phyloP scores from a whole-genome alignment of 1,140 invertebrate genomes.

The Bombus soroeensis region DNA sequence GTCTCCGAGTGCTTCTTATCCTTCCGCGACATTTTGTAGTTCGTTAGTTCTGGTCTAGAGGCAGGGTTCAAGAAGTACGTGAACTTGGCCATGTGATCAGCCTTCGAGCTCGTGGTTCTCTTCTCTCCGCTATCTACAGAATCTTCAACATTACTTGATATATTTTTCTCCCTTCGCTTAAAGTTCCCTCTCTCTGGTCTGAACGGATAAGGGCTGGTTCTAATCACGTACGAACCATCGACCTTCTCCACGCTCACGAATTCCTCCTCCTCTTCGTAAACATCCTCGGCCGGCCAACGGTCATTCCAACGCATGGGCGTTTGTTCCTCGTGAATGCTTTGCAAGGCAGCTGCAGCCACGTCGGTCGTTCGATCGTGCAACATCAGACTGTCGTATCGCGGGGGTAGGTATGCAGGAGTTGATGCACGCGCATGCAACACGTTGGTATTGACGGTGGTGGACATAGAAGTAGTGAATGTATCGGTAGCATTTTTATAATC shows the following conservation, averaged over 20 bases:
- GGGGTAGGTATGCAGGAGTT: slow-evolving; percentile 28
- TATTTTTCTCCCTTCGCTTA: not conserved
- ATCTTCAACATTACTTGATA: not conserved
- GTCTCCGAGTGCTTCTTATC: slow-evolving; percentile 80
- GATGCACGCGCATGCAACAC: slow-evolving; percentile 56
- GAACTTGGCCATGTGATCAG: slow-evolving; percentile 69
- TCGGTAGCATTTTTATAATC: not conserved
- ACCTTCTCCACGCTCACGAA: slow-evolving; percentile 76
- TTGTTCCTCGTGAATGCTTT: not conserved
- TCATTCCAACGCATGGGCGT: not conserved
- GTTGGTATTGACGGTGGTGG: slow-evolving; percentile 1
- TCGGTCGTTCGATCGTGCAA: not conserved
- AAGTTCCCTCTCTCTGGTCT: slow-evolving; percentile 70
- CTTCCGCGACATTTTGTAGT: slow-evolving; percentile 78
- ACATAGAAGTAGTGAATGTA: not conserved
- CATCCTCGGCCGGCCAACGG: not conserved
- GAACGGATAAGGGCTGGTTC: slow-evolving; percentile 76
- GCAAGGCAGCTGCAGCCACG: not conserved
- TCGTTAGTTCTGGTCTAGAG: slow-evolving; percentile 67
- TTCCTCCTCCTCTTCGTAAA: slow-evolving; percentile 68
- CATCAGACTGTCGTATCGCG: slow-evolving; percentile 26
- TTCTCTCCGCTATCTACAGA: not conserved
- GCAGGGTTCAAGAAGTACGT: slow-evolving; percentile 76
- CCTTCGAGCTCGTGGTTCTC: not conserved
- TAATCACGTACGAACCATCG: slow-evolving; percentile 73